Evolutionary conservation across 1,140 invertebrate species (phyloP).

Genomic region (Eubasilissa regina): DNA sequence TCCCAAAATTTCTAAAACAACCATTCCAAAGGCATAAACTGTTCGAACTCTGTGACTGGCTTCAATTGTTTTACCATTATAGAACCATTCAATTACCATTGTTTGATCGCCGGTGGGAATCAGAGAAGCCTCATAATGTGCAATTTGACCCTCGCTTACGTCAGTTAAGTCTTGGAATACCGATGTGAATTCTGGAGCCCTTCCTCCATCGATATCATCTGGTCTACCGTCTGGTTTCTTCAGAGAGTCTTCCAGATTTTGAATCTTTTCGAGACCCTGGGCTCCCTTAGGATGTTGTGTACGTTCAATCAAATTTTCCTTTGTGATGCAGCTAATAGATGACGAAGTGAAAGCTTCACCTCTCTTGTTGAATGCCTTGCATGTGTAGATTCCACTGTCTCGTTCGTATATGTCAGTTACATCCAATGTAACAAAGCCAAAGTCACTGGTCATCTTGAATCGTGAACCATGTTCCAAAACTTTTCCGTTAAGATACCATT

Average conservation of each 20-base stretch:
- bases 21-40: conserved; percentile 95
- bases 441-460: conserved; percentile 91
- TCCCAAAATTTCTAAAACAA: conserved; percentile 93
- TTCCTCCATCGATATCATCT: conserved; percentile 83
- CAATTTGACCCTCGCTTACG: conserved; percentile 91
- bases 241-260: conserved; percentile 90
- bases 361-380: conserved; percentile 87
- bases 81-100: conserved; percentile 98
- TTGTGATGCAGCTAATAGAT: conserved; percentile 87
- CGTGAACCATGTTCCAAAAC: conserved; percentile 86
- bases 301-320: conserved; percentile 87
- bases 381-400: conserved; percentile 96
- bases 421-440: conserved; percentile 93
- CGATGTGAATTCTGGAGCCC: conserved; percentile 90
- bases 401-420: conserved; percentile 91
- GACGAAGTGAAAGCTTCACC: conserved; percentile 95
- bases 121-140: conserved; percentile 94
- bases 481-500: conserved; percentile 96
- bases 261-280: conserved; percentile 91
- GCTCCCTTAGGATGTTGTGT: conserved; percentile 95
- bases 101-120: conserved; percentile 95
- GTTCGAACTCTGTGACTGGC: conserved; percentile 92
- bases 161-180: conserved; percentile 88
- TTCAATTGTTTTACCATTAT: conserved; percentile 90
- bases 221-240: conserved; percentile 78